Conservation (phyloP, 2,797 vertebrate genomes). For the Phaenicophaeus curvirostris region DNA sequence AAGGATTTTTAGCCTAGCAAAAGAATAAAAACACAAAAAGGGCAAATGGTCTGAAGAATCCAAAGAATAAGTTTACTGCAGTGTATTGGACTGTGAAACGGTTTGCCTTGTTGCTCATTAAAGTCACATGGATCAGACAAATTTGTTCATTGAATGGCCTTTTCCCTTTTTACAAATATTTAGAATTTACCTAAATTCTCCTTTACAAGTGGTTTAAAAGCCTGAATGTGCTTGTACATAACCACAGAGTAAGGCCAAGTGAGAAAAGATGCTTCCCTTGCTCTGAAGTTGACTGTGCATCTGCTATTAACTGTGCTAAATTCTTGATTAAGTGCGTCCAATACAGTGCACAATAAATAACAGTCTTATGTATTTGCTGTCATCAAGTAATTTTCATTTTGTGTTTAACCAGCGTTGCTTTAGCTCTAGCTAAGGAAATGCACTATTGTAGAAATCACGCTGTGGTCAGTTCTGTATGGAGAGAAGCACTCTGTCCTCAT, state of each 20-base stretch:
- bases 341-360: background rate
- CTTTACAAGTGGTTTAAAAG: background rate
- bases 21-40: background rate
- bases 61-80: background rate
- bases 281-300: background rate
- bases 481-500: background rate
- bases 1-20: background rate
- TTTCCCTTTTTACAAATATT: background rate
- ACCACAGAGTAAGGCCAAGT: background rate
- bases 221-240: background rate
- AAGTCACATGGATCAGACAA: background rate
- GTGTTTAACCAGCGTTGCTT: background rate
- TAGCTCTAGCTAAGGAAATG: background rate
- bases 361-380: background rate
- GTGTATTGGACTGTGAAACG: background rate
- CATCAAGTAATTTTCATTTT: background rate
- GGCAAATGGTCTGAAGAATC: background rate
- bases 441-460: accelerated
- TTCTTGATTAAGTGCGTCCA: background rate
- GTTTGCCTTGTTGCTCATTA: background rate
- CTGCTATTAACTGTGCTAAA: background rate
- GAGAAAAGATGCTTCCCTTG: background rate
- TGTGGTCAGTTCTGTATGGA: background rate
- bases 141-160: background rate
- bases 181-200: background rate